Base-by-base conservation (phyloP, 2,888 invertebrate genomes). In the Eledona agricola region DNA sequence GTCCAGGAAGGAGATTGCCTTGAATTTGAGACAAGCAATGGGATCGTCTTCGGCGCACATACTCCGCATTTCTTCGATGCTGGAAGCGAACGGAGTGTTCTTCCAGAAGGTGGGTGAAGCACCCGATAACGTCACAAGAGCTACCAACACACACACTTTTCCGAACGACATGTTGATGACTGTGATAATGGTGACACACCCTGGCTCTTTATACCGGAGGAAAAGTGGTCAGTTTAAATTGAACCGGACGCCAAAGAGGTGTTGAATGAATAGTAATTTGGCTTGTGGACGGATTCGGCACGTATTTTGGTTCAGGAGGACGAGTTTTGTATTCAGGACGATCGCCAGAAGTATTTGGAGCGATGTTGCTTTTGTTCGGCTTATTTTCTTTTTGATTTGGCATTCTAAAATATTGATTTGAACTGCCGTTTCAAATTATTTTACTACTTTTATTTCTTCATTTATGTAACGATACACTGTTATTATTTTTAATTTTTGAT, bases 21-120 rank as follows among this genome's bases (percentile, higher is more conserved):
- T 89, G 80, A 85, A 88, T 76, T 91, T 90, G 77, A 91, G 85
- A 78, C 92, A 92, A 59, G 90, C 86, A 49, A 90, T 81, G 10
- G 88, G 86, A 73, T 90, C 90, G 63, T 86, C 86, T 63, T 87
- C 87, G 23, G 83, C 81, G 74, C 91, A 92, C 70, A 87, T 85
- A 46, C 81, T 81, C 70, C 86, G 83, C 81, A 89, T 88, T 76
- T 89, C 88, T 68, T 88, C 88, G 32, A 90, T 85, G 78, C 58
- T 62, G 42, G 83, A 79, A 67, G 89, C 87, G 81, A 90, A 83
- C 63, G 85, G 81, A 7, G 86, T 85, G 55, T 83, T 84, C 66
- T 86, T 86, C 86, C 86, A 88, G 75, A 85, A 84, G 35, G 81
- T 83, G 55, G 84, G 84, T 16, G 84, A 83, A 54, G 79, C 78